Evolutionary conservation across 2,113 vertebrate genomes (phyloP).

Genomic region (Pelodiscus sinensis): DNA sequence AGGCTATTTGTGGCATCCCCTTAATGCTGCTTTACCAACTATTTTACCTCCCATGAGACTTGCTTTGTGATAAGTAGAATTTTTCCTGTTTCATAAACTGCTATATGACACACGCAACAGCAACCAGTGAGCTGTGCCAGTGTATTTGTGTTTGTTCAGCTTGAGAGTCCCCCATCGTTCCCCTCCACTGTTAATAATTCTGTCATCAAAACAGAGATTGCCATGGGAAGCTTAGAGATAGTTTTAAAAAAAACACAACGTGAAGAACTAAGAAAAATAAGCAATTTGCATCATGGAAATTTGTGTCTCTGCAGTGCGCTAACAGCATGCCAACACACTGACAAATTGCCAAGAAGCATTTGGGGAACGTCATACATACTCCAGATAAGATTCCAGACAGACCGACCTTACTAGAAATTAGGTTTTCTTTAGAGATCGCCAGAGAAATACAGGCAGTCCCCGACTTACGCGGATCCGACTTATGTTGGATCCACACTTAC

Average conservation of each 20-base stretch:
- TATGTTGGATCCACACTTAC: too few species aligned
- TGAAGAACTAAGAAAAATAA: conserved; percentile 60
- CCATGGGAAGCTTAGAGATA: conserved; percentile 68
- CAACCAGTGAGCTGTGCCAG: conserved; percentile 23
- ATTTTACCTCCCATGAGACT: conserved; percentile 25
- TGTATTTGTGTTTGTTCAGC: conserved; percentile 65
- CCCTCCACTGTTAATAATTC: conserved; percentile 62
- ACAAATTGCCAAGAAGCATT: conserved; percentile 58
- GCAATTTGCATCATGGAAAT: conserved; percentile 72
- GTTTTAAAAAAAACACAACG: conserved; percentile 57
- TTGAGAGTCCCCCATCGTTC: conserved; percentile 50
- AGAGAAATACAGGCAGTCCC: too few species aligned
- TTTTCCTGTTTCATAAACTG: conserved; percentile 37
- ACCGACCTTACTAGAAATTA: conserved; percentile 22
- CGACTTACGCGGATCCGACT: too few species aligned
- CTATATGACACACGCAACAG: conserved; percentile 57
- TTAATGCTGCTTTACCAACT: conserved; percentile 12
- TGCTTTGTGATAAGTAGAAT: conserved; percentile 46
- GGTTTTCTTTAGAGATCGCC: background rate
- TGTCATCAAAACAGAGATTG: conserved; percentile 58
- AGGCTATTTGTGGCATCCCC: conserved; percentile 8
- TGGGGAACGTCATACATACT: conserved; percentile 26
- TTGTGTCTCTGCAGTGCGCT: conserved; percentile 41
- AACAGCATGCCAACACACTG: conserved; percentile 45
- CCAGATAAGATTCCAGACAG: conserved; percentile 2